Evolutionary conservation across 2,113 vertebrate species (phyloP).

Genomic region (Phaethornis superciliosus): DNA sequence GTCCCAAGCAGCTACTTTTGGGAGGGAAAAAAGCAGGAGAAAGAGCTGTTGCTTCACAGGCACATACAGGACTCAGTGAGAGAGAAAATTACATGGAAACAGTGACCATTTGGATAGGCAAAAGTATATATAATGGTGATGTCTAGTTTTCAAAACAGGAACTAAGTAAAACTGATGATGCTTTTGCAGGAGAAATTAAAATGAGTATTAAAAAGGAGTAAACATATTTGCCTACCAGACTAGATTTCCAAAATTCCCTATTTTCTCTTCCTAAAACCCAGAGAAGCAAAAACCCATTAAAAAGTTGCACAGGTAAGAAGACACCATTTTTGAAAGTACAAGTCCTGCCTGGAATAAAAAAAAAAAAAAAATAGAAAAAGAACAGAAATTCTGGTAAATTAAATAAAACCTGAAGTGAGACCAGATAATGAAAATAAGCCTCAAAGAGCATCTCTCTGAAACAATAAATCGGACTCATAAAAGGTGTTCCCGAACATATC

Average conservation of each 20-base stretch:
- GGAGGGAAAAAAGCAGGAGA: background rate
- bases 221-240: background rate
- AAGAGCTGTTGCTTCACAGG: background rate
- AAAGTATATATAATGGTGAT: background rate
- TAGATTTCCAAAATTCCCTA: background rate
- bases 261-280: background rate
- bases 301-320: background rate
- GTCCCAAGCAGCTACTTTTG: background rate
- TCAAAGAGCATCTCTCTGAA: background rate
- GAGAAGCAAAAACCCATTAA: background rate
- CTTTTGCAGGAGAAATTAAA: background rate
- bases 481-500: background rate
- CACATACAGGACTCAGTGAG: too few relatives aligned
- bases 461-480: background rate
- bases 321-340: background rate
- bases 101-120: fast-evolving
- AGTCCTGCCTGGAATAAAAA: background rate
- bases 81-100: background rate
- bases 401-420: background rate
- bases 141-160: background rate
- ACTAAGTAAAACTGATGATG: background rate
- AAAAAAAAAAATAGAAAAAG: background rate
- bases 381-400: background rate
- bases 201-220: background rate
- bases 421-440: background rate